Evolutionary conservation across 2,888 invertebrate species (phyloP), one percentile per base, ranked within the genome.

Genomic region (Julus scandinavius): DNA sequence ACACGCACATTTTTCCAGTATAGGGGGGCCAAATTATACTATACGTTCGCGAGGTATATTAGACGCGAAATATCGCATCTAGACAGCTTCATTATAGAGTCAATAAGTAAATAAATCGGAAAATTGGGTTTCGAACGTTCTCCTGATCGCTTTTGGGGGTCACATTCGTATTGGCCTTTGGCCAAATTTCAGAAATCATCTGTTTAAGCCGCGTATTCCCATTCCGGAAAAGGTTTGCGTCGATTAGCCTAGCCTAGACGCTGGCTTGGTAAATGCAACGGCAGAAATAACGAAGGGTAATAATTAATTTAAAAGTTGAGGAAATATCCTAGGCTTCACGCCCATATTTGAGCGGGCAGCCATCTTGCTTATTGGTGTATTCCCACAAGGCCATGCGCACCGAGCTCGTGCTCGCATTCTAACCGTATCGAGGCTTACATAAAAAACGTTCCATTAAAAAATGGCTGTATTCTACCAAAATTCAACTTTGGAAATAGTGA

Each of bases 341-440:
- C 72, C 72, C 72, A 72, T 72, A 72, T 72, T 29, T 20, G 20
- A 29, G 72, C 20, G 72, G 20, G 72, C 72, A 20, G 72, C 72
- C 72, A 72, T 72, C 29, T 72, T 72, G 72, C 29, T 20, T 72
- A 72, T 72, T 72, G n/a, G 72, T 29, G 72, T 72, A 72, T 72
- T 72, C 72, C 72, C 72, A 72, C 72, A 72, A 72, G 72, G 72
- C 72, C 72, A 72, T 72, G 72, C 72, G 72, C 72, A 29, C 72
- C 29, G 72, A 72, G 72, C 72, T 72, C 72, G 72, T 72, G 72
- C 72, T 72, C 72, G 29, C 72, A 72, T 72, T 72, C 72, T 72
- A 20, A 72, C 72, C 29, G 29, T 29, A 72, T 72, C 72, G 20
- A 72, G 72, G 72, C 72, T 20, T 29, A 29, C 72, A 45, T 45